Conservation (phyloP, 1,140 invertebrate genomes). For the Hydropsyche tenuis region DNA sequence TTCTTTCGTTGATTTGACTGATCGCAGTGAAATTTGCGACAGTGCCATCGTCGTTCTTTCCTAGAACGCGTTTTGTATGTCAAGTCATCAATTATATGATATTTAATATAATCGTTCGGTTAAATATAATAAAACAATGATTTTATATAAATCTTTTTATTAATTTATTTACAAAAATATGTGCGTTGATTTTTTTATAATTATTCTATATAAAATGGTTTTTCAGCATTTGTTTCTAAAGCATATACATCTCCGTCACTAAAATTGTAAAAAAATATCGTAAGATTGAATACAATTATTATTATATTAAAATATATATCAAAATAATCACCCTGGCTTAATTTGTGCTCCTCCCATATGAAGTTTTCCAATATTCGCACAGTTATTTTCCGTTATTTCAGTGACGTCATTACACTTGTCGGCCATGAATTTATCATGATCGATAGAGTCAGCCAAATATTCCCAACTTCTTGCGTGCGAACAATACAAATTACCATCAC, state of each 20-base stretch:
- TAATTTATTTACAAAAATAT: background rate
- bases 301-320: background rate
- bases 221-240: slow-evolving; percentile 26
- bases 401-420: slow-evolving; percentile 26
- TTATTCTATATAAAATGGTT: slow-evolving; percentile 18
- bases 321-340: slow-evolving; percentile 27
- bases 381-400: slow-evolving; percentile 28
- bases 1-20: background rate
- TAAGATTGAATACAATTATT: background rate
- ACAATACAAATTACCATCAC: slow-evolving; percentile 56
- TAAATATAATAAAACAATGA: too few species aligned
- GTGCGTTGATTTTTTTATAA: background rate
- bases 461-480: slow-evolving; percentile 60
- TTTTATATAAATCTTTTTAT: too few species aligned
- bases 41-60: background rate
- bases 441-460: slow-evolving; percentile 61
- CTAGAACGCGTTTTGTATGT: background rate
- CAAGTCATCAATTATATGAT: too few species aligned
- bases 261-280: slow-evolving; percentile 10
- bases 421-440: slow-evolving; percentile 47
- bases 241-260: slow-evolving; percentile 3
- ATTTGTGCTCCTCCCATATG: slow-evolving; percentile 34
- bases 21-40: background rate
- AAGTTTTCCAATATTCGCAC: slow-evolving; percentile 33
- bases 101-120: too few species aligned